Evolutionary conservation across 2,797 vertebrate genomes (phyloP), one percentile per base, ranked within the genome.

Genomic region (Typhlichthys subterraneus): DNA sequence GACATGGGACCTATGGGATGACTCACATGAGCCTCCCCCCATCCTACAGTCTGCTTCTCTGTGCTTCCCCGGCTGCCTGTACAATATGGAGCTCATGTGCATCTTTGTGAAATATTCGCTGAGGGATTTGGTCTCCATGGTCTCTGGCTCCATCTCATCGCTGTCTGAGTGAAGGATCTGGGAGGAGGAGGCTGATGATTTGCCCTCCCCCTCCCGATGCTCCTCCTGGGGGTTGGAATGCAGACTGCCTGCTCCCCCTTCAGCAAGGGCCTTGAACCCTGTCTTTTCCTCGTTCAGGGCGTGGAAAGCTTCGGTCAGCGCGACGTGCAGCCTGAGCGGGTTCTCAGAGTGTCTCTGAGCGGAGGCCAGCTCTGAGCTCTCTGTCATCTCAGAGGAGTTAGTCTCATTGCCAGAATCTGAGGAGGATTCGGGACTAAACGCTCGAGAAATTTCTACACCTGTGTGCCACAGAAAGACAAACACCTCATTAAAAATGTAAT

Each of bases 401-500:
- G 97, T 99, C 88, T 99, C 98, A 81, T 99, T 99, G 86, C 97
- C 97, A 79, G 98, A 99, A 95, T 99, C 98, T 60, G 98, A 99
- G 33, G 94, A 95, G 63, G 97, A 99, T 86, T 98, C 98, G 0
- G 97, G 98, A 82, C 98, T 99, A 94, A 98, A 99, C 64, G 97
- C 95, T 89, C 97, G 93, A 82, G 96, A 94, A 91, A 99, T 96
- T 93, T 95, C 95, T 93, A 99, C 96, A 97, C 97, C 98, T 99
- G 93, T 89, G 91, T 91, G 93, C 85, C 93, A 93, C 89, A 93
- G 87, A 92, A 90, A 92, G 92, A 89, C 65, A 47, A 93, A 94
- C 65, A 94, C 66, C 67, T 85, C 77, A 82, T 95, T 94, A 94
- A 92, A 83, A 82, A 88, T 75, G 67, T 83, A 45, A 81, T 82